Percentiles rank a stretch among this genome's conserved stretches.
Conservation (phyloP, 2,888 invertebrate genomes). For the Ganaspis brasiliensis region DNA sequence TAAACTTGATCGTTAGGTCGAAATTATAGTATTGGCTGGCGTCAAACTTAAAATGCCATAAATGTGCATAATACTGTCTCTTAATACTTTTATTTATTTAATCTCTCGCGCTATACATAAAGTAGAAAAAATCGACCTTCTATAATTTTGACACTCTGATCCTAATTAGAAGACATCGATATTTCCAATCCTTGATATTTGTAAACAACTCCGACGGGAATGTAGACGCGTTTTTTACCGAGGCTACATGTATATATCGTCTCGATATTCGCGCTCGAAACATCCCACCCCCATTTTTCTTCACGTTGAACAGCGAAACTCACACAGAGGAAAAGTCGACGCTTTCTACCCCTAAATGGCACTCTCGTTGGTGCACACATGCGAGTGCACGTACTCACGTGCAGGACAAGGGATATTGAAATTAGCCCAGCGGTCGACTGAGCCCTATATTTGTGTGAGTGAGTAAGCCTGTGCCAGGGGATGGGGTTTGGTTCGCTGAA, state of each 20-base stretch:
- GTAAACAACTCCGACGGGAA: constrained; percentile 12
- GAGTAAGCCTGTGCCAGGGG: constrained; percentile 38
- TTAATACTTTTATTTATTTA: too few relatives aligned
- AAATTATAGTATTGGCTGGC: too few relatives aligned
- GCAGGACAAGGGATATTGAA: constrained; percentile 68
- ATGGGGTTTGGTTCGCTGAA: constrained; percentile 63
- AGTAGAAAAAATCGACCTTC: too few relatives aligned
- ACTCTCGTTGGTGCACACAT: constrained; percentile 41
- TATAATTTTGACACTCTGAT: too few relatives aligned
- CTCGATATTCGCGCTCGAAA: constrained; percentile 58
- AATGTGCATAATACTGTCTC: too few relatives aligned
- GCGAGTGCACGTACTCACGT: constrained; percentile 23
- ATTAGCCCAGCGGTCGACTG: constrained; percentile 72
- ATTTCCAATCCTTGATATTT: constrained; percentile 35
- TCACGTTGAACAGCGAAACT: constrained; percentile 26
- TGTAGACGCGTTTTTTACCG: constrained; percentile 57
- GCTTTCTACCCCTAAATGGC: constrained; percentile 44
- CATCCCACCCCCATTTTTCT: constrained; percentile 59
- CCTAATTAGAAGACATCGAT: constrained; percentile 18
- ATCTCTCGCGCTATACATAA: too few relatives aligned
- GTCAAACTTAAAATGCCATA: too few relatives aligned
- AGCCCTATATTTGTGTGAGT: constrained; percentile 36
- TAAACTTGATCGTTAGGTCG: too few relatives aligned
- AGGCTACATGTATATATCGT: constrained; percentile 57
- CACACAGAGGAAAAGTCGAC: constrained; percentile 27